Conservation (phyloP, 2,888 invertebrate genomes). For the Andrena bicolor region DNA sequence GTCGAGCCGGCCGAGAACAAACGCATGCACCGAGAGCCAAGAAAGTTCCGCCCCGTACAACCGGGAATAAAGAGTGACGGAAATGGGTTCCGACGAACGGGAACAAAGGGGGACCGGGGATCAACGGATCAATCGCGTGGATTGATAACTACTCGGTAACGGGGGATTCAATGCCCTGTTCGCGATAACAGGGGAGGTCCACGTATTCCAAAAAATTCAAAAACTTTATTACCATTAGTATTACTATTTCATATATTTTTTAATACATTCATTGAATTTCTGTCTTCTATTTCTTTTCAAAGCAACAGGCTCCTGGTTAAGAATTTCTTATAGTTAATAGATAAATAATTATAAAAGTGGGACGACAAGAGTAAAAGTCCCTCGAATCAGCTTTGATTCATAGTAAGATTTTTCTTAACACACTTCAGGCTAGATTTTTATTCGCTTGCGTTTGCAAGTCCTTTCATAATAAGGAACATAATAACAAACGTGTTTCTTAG, state of each 20-base stretch:
- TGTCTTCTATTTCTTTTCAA: too few relatives aligned
- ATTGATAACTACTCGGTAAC: constrained; percentile 38
- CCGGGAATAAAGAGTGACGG: constrained; percentile 61
- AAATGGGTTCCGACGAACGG: constrained; percentile 57
- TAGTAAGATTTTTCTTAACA: neutral
- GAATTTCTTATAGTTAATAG: too few relatives aligned
- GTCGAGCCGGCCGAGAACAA: constrained; percentile 67
- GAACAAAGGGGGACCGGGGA: constrained; percentile 37
- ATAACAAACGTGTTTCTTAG: neutral
- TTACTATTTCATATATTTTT: too few relatives aligned
- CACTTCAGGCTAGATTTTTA: too few relatives aligned
- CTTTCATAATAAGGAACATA: too few relatives aligned
- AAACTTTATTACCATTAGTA: too few relatives aligned
- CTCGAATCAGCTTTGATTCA: neutral
- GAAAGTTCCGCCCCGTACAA: constrained; percentile 67
- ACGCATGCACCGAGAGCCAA: constrained; percentile 56
- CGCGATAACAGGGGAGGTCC: neutral
- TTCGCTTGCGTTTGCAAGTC: neutral
- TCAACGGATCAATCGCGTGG: constrained; percentile 38
- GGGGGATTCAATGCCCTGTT: neutral
- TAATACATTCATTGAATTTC: too few relatives aligned
- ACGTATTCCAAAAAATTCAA: too few relatives aligned
- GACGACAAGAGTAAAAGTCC: too few relatives aligned
- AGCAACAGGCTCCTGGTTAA: too few relatives aligned
- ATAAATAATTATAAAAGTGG: too few relatives aligned